These are phyloP conservation scores for Odontocolon sp. DNA, from an alignment of 2,888 invertebrate genomes.

Conservation along the genomic window DNA sequence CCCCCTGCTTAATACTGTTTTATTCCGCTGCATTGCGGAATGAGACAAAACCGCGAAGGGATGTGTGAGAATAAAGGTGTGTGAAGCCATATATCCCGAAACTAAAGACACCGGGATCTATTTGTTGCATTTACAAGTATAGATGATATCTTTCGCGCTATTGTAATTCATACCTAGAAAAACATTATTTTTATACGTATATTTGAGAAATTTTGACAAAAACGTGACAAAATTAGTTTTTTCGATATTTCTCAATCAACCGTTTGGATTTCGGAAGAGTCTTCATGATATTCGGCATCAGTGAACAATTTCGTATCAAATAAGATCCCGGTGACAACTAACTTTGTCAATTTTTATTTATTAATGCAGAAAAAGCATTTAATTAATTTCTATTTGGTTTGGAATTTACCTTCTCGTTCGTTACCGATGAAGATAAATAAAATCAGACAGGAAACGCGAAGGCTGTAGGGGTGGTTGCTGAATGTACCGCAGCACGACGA, in stretches of 20 bases:
- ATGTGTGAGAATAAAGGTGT: neutral
- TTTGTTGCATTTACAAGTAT: no score
- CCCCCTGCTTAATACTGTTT: slow-evolving; percentile 63
- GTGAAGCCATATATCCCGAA: no score
- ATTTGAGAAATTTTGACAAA: no score
- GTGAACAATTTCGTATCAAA: no score
- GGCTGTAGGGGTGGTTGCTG: slow-evolving; percentile 25
- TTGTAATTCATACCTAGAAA: neutral
- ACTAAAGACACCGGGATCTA: no score
- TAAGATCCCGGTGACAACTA: no score
- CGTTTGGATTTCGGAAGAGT: no score
- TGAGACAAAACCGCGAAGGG: slow-evolving; percentile 10
- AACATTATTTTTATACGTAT: no score
- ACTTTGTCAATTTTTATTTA: neutral
- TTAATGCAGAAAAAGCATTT: neutral
- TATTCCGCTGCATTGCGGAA: slow-evolving; percentile 66
- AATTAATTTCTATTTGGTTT: slow-evolving; percentile 35
- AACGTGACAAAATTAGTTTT: no score
- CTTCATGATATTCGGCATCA: no score
- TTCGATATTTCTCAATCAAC: no score
- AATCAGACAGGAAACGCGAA: slow-evolving; percentile 36
- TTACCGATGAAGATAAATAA: slow-evolving; percentile 52
- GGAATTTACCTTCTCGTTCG: neutral
- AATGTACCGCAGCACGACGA: slow-evolving; percentile 32
- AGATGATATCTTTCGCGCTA: neutral